Base-by-base conservation (phyloP, 2,113 vertebrate species). In the Scortum barcoo region DNA sequence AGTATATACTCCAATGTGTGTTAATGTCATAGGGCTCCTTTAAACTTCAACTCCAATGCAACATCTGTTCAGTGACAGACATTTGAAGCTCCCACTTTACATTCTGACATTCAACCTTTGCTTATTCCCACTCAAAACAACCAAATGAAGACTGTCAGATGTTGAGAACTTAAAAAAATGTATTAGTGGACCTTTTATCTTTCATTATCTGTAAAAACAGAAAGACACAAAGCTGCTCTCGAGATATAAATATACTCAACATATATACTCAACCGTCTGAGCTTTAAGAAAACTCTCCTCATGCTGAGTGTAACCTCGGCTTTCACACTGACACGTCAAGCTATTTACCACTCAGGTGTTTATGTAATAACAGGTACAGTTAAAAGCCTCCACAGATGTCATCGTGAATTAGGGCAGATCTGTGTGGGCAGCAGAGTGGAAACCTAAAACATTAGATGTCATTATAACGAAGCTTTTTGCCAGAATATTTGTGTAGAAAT, bases 301-400 rank as follows among this genome's bases (percentile, higher is more conserved):
- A 51, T 38, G 3, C 7, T 10, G 13, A 14, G 50, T 54, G 30
- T 48, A 36, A 17, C n/a, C 19, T 13, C 5, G 9, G 38, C 24
- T 58, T 48, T 48, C 20, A 17, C 40, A 48, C 4, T 17, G 54
- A 48, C 28, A 10, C 6, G 4, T 62, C 50, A 3, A 71, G 16
- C 53, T 36, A 9, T 62, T 62, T 40, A 65, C 73, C 61, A 28
- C 44, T 16, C 50, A 54, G 61, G 51, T 67, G 40, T 67, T 51
- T 19, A 4, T 46, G 51, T 33, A 7, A 33, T 24, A 9, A 56
- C 24, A 42, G 72, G 36, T 17, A 56, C 26, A 8, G 7, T 44
- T 30, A 17, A 44, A 24, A 19, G 14, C 30, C 17, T 28, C 7
- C 42, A 17, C 30, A 51, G 16, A 48, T 36, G 40, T 26, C 30